Conservation (phyloP, 2,888 invertebrate genomes). For the Monoplex corrugatus region DNA sequence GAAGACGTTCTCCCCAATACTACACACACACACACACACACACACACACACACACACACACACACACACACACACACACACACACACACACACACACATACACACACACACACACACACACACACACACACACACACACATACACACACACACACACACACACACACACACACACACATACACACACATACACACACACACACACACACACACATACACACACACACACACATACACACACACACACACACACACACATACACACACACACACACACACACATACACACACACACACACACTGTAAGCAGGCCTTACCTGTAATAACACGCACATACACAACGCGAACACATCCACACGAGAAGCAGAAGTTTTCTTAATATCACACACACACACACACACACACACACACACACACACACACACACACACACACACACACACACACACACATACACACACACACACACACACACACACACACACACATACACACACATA, state of each 20-base stretch:
- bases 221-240: background rate
- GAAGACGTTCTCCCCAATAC: too few relatives aligned
- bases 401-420: constrained; percentile 4
- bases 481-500: background rate
- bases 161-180: constrained; percentile 1
- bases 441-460: constrained; percentile 5
- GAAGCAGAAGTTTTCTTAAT: too few relatives aligned
- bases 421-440: constrained; percentile 4
- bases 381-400: background rate
- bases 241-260: constrained; percentile 29
- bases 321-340: background rate
- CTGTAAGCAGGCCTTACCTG: too few relatives aligned
- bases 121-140: constrained; percentile 4
- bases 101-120: background rate
- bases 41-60: too few relatives aligned
- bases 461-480: background rate
- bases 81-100: background rate
- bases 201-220: background rate
- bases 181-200: background rate
- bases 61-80: background rate
- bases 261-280: constrained; percentile 19
- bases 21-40: background rate
- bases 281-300: constrained; percentile 5
- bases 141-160: constrained; percentile 5
- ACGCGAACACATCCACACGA: too few relatives aligned